These are phyloP conservation scores for Drosophila hamatofila DNA, from an alignment of 2,888 invertebrate genomes.

Conservation along the genomic window DNA sequence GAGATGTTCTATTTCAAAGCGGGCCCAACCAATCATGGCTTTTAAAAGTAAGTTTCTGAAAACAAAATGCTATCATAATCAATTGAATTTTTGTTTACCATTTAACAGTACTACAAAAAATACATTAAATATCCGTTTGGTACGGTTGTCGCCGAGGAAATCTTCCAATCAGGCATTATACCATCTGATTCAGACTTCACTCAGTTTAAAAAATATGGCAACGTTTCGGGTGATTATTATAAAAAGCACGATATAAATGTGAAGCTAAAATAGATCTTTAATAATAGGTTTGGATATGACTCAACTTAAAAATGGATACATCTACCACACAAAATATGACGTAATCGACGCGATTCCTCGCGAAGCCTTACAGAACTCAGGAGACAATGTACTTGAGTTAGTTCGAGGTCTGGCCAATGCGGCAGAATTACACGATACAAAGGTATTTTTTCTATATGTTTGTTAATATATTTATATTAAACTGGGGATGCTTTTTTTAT, in stretches of 20 bases:
- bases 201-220: slow-evolving; percentile 88
- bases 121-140: slow-evolving; percentile 87
- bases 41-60: slow-evolving; percentile 85
- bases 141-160: slow-evolving; percentile 82
- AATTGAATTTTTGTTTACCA: not conserved
- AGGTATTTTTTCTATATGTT: slow-evolving; percentile 8
- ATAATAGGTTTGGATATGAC: slow-evolving; percentile 90
- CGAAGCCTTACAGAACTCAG: slow-evolving; percentile 90
- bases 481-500: slow-evolving; percentile 2
- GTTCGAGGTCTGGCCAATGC: slow-evolving; percentile 86
- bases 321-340: slow-evolving; percentile 92
- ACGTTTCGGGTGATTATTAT: slow-evolving; percentile 84
- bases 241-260: not conserved
- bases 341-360: slow-evolving; percentile 87
- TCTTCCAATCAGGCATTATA: slow-evolving; percentile 88
- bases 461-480: not conserved
- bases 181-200: slow-evolving; percentile 90
- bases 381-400: slow-evolving; percentile 89
- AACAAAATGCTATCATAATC: too few relatives aligned
- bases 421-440: slow-evolving; percentile 72
- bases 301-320: slow-evolving; percentile 90
- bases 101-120: slow-evolving; percentile 84
- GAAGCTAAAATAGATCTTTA: too few relatives aligned
- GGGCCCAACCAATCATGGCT: slow-evolving; percentile 90
- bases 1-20: slow-evolving; percentile 94